Evolutionary conservation across 2,797 vertebrate genomes (phyloP).

Genomic region (Taeniopygia guttata): DNA sequence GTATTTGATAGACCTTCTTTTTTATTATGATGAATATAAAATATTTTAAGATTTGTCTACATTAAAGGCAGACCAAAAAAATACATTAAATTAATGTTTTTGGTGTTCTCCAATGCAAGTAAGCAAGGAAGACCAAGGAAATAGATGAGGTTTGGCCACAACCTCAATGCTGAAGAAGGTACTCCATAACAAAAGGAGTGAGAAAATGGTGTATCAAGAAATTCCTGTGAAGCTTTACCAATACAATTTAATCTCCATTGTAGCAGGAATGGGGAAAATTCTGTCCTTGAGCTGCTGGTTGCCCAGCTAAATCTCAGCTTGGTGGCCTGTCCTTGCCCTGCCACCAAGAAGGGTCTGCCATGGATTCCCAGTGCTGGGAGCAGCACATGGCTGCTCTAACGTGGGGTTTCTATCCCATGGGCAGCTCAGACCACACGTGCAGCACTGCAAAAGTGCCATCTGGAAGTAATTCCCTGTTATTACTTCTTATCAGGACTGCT

Average conservation of each 20-base stretch:
- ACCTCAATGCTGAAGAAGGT: neutral
- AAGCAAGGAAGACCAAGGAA: neutral
- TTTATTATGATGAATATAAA: neutral
- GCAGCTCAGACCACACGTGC: constrained; percentile 65
- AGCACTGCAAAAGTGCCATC: constrained; percentile 68
- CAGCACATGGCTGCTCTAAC: neutral
- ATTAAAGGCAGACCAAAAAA: neutral
- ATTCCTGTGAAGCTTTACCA: neutral
- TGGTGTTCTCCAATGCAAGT: neutral
- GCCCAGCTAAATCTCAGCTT: neutral
- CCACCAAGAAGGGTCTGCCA: neutral
- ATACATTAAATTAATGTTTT: neutral
- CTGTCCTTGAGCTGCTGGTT: neutral
- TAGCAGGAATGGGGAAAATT: neutral
- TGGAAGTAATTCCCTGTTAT: constrained; percentile 77
- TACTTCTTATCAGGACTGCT: constrained; percentile 72
- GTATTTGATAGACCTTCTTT: neutral
- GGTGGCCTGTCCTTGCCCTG: neutral
- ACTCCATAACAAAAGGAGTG: neutral
- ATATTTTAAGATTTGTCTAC: neutral
- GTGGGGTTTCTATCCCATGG: constrained; percentile 52
- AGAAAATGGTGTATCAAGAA: neutral
- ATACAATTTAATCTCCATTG: neutral
- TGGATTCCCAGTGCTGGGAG: neutral
- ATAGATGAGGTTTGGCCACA: neutral